A percentile compares a stretch with the other conserved stretches of the same genome.
phyloP scores from a whole-genome alignment of 2,888 invertebrate genomes.

The Erebia ligea region DNA sequence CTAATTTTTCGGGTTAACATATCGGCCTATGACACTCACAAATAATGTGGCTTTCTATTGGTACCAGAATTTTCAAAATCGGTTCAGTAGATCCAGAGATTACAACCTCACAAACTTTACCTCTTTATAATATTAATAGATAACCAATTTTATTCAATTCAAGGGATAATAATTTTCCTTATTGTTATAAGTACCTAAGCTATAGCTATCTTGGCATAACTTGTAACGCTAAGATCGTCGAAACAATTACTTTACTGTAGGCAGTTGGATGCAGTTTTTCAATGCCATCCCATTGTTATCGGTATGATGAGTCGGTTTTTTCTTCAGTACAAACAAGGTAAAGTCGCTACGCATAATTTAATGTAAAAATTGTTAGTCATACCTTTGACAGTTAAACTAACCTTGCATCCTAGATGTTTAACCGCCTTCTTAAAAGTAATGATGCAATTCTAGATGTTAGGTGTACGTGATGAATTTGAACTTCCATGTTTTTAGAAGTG shows the following conservation, averaged over 20 bases:
- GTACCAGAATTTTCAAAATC: too few species aligned
- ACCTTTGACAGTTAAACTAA: not conserved
- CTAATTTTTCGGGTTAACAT: too few species aligned
- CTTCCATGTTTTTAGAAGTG: too few species aligned
- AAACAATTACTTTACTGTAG: conserved; percentile 42
- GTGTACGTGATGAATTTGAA: not conserved
- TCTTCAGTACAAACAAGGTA: conserved; percentile 39
- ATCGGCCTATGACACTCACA: too few species aligned
- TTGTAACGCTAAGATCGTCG: conserved; percentile 1
- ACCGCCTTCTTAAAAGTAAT: not conserved
- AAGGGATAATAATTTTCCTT: conserved; percentile 15
- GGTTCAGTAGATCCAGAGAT: too few species aligned
- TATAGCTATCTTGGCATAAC: conserved; percentile 29
- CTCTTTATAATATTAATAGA: too few species aligned
- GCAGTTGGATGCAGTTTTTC: conserved; percentile 57
- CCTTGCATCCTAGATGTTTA: not conserved
- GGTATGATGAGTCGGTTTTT: conserved; percentile 54
- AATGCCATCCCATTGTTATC: conserved; percentile 63
- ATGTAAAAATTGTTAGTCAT: conserved; percentile 37
- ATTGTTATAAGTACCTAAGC: not conserved
- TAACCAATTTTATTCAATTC: conserved; percentile 10
- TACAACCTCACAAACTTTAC: too few species aligned
- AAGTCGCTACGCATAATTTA: conserved; percentile 42
- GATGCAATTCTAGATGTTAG: not conserved
- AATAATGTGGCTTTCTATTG: too few species aligned